Evolutionary conservation across 2,797 vertebrate genomes (phyloP).

Genomic region (Balearica regulorum): DNA sequence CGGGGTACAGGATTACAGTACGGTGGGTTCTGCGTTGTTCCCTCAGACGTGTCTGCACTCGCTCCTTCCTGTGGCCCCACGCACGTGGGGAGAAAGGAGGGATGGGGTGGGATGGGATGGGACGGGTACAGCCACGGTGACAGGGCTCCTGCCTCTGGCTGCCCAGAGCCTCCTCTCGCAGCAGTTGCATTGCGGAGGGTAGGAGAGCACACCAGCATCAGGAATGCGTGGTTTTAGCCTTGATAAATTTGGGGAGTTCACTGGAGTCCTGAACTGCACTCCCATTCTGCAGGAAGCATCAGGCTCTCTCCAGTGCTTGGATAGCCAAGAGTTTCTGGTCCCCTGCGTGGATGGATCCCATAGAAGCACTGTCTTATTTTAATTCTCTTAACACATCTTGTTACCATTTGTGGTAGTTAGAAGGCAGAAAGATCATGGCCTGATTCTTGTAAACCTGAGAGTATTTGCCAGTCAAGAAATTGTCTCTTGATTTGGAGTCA

Average conservation of each 20-base stretch:
- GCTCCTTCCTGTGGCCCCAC: rapidly evolving
- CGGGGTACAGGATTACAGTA: neutral
- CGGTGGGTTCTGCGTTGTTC: rapidly evolving
- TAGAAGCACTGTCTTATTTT: neutral
- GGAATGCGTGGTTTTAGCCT: rapidly evolving
- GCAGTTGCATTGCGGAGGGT: rapidly evolving
- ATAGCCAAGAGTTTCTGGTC: neutral
- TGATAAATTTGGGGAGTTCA: neutral
- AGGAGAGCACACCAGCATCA: neutral
- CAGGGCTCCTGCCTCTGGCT: neutral
- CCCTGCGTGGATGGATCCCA: rapidly evolving
- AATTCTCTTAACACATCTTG: neutral
- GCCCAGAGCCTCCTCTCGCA: neutral
- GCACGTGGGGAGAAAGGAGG: neutral
- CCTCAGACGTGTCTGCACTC: rapidly evolving
- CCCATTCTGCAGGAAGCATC: neutral
- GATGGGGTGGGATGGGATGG: neutral
- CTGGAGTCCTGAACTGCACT: neutral
- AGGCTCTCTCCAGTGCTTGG: neutral
- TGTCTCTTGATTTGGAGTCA: neutral
- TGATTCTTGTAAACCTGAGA: neutral
- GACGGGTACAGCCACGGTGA: neutral
- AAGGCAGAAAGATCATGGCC: neutral
- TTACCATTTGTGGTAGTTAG: neutral
- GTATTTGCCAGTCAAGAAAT: neutral